Base-by-base conservation (phyloP, 2,797 vertebrate genomes). In the Tolypeutes matacus region DNA sequence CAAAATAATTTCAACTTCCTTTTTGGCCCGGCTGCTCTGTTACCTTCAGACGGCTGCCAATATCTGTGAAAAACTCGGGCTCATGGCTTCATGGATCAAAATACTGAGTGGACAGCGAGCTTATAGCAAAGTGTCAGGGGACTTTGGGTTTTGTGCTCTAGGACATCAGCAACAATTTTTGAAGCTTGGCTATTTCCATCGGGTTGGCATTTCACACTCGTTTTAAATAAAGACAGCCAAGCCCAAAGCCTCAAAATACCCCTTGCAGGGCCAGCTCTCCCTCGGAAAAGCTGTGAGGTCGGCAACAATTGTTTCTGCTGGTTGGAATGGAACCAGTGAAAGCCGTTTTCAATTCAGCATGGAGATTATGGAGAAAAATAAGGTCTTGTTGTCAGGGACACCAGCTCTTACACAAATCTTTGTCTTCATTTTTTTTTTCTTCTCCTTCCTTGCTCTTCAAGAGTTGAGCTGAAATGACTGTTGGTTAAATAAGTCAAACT, bases 11-110 rank as follows among this genome's bases (percentile, higher is more conserved):
- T 58, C 12, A 53, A 65, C 53, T 62, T 64, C 77, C 70, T 78
- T 90, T 93, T 20, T 89, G 83, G 86, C 69, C 23, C 4, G 29
- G 76, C 31, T 67, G 7, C 39, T 15, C 17, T 25, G 51, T 42
- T 90, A 51, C 46, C 95, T 91, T 67, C 53, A 3, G 64, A 76
- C 11, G 72, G n/a, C 23, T 96, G 96, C 92, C 91, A 95, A 46
- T 34, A 80, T 83, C 39, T 73, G 23, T 39, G 46, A 69, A 76
- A 67, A 91, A 64, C 34, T 62, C 6, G 7, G 42, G 62, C 31
- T 62, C 31, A 27, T 36, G 49, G 49, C 83, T 82, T 64, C 17
- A 1, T 1, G 34, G 31, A n/a, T 60, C 53, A 75, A 85, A 83
- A 91, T 23, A 3, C 18, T 10, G 39, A 76, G 77, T 2, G 5